Evolutionary conservation across 2,797 vertebrate genomes (phyloP).

Genomic region (Cichlasoma orientale): DNA sequence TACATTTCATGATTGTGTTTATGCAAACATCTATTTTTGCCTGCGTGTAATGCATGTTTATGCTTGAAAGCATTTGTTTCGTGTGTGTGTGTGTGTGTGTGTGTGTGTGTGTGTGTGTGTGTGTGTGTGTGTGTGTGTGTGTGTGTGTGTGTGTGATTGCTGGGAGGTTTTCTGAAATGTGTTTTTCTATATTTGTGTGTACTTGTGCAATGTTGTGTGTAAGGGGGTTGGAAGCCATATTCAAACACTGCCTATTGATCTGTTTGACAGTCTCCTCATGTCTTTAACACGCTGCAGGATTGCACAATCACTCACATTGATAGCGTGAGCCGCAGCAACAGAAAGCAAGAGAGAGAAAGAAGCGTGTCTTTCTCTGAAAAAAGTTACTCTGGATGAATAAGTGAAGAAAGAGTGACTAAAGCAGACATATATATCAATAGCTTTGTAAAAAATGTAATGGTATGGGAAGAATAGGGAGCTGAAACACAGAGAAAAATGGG

Average conservation of each 20-base stretch:
- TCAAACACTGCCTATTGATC: conserved; percentile 72
- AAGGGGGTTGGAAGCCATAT: conserved; percentile 42
- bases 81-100: conserved; percentile 1
- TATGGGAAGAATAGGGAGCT: conserved; percentile 20
- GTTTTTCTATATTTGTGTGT: neutral
- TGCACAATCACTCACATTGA: conserved; percentile 78
- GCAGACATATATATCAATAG: conserved; percentile 35
- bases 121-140: conserved; percentile 2
- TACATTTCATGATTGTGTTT: neutral
- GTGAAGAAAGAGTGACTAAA: conserved; percentile 53
- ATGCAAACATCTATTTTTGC: neutral
- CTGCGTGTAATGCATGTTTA: neutral
- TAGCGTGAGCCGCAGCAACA: conserved; percentile 43
- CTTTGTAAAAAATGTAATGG: conserved; percentile 28
- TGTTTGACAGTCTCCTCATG: conserved; percentile 78
- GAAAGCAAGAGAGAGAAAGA: conserved; percentile 15
- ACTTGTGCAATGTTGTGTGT: conserved; percentile 5
- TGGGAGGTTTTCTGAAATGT: neutral
- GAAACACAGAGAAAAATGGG: conserved; percentile 30
- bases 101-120: neutral
- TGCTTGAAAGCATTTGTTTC: neutral
- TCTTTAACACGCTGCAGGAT: conserved; percentile 69
- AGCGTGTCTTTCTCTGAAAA: conserved; percentile 13
- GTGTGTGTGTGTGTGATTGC: neutral
- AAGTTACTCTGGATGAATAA: conserved; percentile 29